Base-by-base conservation (phyloP, 1,140 invertebrate genomes). In the Penaeus chinensis region DNA sequence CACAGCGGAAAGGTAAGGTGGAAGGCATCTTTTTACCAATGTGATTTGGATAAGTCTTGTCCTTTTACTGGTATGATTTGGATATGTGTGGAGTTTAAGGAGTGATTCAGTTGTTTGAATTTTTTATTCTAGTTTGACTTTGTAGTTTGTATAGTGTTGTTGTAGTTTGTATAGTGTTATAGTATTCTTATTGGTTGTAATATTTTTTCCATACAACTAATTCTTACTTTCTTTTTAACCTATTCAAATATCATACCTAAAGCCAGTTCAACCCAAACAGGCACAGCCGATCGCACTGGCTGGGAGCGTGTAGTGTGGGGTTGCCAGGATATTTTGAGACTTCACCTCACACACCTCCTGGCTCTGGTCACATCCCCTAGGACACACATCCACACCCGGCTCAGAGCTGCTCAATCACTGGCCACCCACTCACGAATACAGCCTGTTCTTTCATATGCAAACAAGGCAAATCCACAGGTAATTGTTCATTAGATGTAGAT, bases 221-320 rank as follows among this genome's bases (percentile, higher is more conserved):
- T 42, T 42, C 37, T 42, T 42, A 8, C 37, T 3, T 42, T 42
- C 37, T 42, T 8, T 42, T 42, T 42, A 42, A 7, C 0, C 37
- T 42, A 42, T 42, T 42, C 37, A 42, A 42, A 42, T 42, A 42
- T 42, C 37, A 42, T 54, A 54, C 54, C 54, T 16, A 54, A 54
- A 54, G 11, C 16, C 0, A 54, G 16, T 54, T 54, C 54, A 11
- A 54, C 16, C 61, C 20, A 10, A n/a, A 42, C 80, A 82, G 85
- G 85, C 54, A 82, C 54, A 32, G 63, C 69, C 42, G 85, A 87
- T 54, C 60, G 80, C 22, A 82, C 80, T 78, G 85, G 85, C n/a
- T 87, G 85, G 85, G 85, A 87, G 62, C 80, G 85, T 77, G 65
- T 87, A 74, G 71, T 87, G 69, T 87, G 85, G 85, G 85, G 85